These are phyloP conservation scores for Ptychodera flava DNA, from an alignment of 35 echinoderm and acorn worm genomes.

Conservation along the genomic window DNA sequence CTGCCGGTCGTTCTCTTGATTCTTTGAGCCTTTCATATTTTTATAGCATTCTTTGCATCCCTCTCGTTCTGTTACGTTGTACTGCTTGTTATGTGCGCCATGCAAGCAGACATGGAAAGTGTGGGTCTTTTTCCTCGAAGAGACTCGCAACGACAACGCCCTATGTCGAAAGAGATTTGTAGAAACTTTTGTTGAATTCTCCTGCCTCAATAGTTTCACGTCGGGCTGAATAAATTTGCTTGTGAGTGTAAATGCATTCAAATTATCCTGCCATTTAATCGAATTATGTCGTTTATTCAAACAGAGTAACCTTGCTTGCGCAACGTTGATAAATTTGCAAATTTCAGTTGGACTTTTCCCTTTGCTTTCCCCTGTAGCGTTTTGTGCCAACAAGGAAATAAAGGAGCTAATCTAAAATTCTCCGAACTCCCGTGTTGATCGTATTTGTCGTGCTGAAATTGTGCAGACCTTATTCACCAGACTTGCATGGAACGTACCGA, in stretches of 20 bases:
- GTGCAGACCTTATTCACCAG: too few species aligned
- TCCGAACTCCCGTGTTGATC: too few species aligned
- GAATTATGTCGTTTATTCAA: background rate
- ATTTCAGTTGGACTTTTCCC: background rate
- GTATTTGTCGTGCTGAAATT: too few species aligned
- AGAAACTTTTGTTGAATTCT: background rate
- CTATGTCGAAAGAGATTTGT: background rate
- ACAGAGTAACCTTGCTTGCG: background rate
- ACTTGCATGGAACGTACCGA: too few species aligned
- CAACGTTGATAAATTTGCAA: background rate
- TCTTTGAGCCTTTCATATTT: background rate
- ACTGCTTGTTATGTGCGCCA: background rate
- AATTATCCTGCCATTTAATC: background rate
- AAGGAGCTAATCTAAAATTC: too few species aligned
- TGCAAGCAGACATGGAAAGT: background rate
- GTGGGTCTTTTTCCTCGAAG: background rate
- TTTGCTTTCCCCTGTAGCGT: too few species aligned
- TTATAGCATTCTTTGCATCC: background rate
- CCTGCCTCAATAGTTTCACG: background rate
- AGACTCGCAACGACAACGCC: background rate
- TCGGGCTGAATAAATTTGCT: background rate
- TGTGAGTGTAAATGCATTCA: background rate
- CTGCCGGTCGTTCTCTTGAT: background rate
- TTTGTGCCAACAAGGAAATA: too few species aligned
- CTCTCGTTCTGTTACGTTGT: background rate